These are phyloP conservation scores for Monodelphis domestica DNA, from an alignment of 2,797 vertebrate species.

Conservation along the genomic window DNA sequence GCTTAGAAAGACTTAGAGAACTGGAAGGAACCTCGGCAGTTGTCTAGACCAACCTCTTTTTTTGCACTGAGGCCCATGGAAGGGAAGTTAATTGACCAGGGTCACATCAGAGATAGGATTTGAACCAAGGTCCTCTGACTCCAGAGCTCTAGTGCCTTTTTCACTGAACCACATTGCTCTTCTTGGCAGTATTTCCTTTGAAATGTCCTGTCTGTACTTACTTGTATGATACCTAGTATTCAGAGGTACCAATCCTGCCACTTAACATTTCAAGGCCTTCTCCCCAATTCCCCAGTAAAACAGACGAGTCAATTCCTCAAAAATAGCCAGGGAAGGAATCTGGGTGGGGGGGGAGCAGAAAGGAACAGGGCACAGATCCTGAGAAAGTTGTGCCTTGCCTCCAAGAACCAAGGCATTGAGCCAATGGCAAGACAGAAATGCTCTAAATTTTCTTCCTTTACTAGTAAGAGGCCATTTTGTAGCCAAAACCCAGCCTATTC, in stretches of 20 bases:
- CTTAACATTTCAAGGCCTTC: constrained; percentile 47
- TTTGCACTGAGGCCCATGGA: background rate
- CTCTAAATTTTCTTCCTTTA: constrained; percentile 70
- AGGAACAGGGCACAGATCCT: background rate
- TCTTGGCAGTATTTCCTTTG: background rate
- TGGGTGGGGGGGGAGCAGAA: background rate
- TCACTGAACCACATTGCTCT: background rate
- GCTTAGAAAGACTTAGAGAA: background rate
- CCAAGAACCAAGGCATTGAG: constrained; percentile 65
- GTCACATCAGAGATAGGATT: background rate
- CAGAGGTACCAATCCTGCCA: constrained; percentile 51
- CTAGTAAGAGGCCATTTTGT: constrained; percentile 71
- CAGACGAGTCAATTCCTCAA: background rate
- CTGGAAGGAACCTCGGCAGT: background rate
- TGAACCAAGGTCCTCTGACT: background rate
- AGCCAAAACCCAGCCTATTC: constrained; percentile 24
- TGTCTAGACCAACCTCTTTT: background rate
- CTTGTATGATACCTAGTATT: constrained; percentile 56
- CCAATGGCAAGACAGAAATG: constrained; percentile 75
- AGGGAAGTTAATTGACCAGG: background rate
- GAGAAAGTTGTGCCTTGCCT: constrained; percentile 65
- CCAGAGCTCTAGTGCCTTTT: background rate
- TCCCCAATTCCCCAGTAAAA: background rate
- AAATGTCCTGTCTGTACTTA: background rate
- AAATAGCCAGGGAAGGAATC: background rate